Percentiles rank a stretch among this genome's conserved stretches.
Evolutionary conservation across 2,113 vertebrate genomes (phyloP).

Genomic region (Neotoma lepida): DNA sequence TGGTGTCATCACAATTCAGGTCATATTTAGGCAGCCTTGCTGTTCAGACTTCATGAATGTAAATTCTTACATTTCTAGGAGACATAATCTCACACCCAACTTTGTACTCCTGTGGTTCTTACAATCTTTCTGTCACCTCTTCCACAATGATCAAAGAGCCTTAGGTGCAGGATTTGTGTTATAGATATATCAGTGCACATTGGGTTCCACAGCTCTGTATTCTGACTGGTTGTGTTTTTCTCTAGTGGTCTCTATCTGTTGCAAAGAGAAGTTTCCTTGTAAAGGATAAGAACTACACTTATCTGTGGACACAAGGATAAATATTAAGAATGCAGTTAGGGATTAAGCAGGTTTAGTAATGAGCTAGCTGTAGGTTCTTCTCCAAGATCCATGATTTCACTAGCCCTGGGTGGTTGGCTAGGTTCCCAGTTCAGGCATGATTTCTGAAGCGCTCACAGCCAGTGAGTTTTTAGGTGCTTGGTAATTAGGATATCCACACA

Average conservation of each 20-base stretch:
- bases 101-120: neutral
- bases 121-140: neutral
- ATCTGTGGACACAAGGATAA: neutral
- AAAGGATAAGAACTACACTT: neutral
- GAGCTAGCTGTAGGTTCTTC: neutral
- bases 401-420: neutral
- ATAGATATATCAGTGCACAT: no score
- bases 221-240: neutral
- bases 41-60: neutral
- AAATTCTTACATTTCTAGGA: neutral
- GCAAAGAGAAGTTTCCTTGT: neutral
- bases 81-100: neutral
- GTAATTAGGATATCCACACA: neutral
- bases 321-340: neutral
- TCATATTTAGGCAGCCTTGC: neutral
- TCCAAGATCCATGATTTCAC: neutral
- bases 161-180: neutral
- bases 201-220: no score
- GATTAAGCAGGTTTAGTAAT: neutral
- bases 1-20: neutral
- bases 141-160: no score
- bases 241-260: neutral
- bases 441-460: neutral
- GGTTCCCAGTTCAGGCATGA: neutral
- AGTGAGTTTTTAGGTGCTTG: neutral